phyloP scores from a whole-genome alignment of 2,797 vertebrate species.

The Leptoclinus maculatus region DNA sequence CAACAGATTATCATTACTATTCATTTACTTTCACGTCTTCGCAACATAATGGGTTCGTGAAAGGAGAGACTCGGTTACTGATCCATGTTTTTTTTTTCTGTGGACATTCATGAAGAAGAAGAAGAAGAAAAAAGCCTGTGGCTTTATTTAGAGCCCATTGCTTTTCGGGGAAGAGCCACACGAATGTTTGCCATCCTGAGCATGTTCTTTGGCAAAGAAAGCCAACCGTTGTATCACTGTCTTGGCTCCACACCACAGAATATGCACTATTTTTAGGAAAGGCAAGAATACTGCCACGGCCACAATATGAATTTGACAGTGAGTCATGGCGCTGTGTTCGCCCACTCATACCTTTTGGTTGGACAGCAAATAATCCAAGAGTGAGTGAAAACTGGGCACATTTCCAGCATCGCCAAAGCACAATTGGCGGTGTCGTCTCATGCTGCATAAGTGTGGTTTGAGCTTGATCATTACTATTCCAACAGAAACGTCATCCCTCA shows the following conservation, averaged over 20 bases:
- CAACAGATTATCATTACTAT: conserved; percentile 68
- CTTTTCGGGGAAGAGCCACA: conserved; percentile 19
- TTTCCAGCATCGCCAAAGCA: conserved; percentile 25
- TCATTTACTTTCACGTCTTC: conserved; percentile 40
- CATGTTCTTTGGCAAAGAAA: conserved; percentile 47
- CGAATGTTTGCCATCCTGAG: conserved; percentile 31
- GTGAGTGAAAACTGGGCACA: conserved; percentile 43
- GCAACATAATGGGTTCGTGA: conserved; percentile 9
- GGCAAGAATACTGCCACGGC: conserved; percentile 66
- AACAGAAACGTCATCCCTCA: conserved; percentile 25
- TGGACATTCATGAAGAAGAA: not conserved
- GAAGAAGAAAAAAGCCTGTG: conserved; percentile 2
- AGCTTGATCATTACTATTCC: not conserved
- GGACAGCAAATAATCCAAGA: conserved; percentile 50
- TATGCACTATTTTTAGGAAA: conserved; percentile 72
- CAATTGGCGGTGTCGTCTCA: conserved; percentile 8
- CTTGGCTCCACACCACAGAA: conserved; percentile 59
- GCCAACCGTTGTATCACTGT: conserved; percentile 64
- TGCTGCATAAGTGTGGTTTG: not conserved
- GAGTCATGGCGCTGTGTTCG: conserved; percentile 69
- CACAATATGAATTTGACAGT: conserved; percentile 74
- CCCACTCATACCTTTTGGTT: conserved; percentile 63
- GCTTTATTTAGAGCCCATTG: conserved; percentile 27
- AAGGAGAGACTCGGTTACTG: conserved; percentile 9
- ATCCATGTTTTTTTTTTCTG: not conserved